phyloP scores from a whole-genome alignment of 2,113 vertebrate genomes.

The Canis aureus region DNA sequence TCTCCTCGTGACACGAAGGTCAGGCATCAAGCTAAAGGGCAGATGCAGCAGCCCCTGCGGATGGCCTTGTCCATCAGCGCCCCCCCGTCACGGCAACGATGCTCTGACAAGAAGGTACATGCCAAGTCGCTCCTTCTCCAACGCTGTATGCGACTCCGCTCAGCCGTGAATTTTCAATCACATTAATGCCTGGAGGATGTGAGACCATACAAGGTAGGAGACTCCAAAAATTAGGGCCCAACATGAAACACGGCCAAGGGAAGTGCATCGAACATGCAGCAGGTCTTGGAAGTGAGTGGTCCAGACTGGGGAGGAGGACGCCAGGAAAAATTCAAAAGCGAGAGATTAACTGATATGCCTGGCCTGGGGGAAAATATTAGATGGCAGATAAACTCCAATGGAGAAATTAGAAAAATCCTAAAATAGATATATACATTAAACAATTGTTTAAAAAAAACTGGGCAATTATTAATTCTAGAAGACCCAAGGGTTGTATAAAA shows the following conservation, averaged over 20 bases:
- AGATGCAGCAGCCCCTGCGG: background rate
- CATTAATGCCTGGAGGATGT: background rate
- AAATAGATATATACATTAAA: background rate
- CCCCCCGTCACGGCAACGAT: background rate
- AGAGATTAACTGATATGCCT: background rate
- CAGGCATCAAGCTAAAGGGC: background rate
- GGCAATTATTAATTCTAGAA: background rate
- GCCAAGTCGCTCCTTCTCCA: background rate
- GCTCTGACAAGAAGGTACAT: accelerated
- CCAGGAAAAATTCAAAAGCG: background rate
- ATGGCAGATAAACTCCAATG: background rate
- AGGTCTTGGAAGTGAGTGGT: background rate
- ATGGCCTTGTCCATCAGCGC: background rate
- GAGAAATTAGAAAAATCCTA: background rate
- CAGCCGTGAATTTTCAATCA: background rate
- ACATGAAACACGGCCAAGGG: background rate
- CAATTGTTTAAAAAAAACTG: background rate
- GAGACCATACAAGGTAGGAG: background rate
- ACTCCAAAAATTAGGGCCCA: background rate
- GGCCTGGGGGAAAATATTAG: background rate
- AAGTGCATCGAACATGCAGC: background rate
- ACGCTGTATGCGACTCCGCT: background rate
- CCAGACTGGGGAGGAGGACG: background rate
- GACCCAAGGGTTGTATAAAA: background rate
- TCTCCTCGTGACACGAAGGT: background rate